Percentiles rank a stretch among this genome's conserved stretches.
phyloP scores from a whole-genome alignment of 2,888 invertebrate genomes.

The Eupsilia transversa region DNA sequence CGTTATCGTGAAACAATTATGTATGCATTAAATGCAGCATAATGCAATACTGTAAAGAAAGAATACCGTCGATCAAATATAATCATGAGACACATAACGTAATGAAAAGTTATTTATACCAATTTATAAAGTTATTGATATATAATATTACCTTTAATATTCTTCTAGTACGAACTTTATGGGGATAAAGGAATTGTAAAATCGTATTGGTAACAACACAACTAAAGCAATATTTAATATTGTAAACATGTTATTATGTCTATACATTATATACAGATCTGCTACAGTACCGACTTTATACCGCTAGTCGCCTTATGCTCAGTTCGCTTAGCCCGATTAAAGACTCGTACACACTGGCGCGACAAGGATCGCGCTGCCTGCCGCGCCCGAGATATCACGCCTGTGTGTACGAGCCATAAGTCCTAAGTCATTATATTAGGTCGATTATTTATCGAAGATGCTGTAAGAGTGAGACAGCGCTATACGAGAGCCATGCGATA shows the following conservation, averaged over 20 bases:
- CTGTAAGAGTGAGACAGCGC: neutral
- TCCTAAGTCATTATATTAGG: neutral
- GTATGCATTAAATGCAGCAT: neutral
- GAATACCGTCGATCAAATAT: conserved; percentile 5
- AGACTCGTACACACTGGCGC: no score
- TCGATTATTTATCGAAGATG: conserved; percentile 3
- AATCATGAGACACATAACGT: conserved; percentile 1
- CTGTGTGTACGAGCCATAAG: no score
- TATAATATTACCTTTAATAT: neutral
- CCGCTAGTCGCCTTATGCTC: conserved; percentile 43
- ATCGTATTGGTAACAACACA: neutral
- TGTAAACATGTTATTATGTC: neutral
- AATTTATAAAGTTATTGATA: neutral
- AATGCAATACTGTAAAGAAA: neutral
- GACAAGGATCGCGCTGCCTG: no score
- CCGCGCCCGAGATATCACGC: no score
- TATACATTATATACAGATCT: conserved; percentile 1
- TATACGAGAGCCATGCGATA: neutral
- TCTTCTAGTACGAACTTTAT: neutral
- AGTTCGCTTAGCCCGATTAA: neutral
- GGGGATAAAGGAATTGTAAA: neutral
- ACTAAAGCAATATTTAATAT: conserved; percentile 7
- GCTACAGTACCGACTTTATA: neutral
- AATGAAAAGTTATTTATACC: neutral
- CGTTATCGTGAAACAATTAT: neutral